These are phyloP conservation scores for Acanthis flammea DNA, from an alignment of 2,797 vertebrate species.

Conservation along the genomic window DNA sequence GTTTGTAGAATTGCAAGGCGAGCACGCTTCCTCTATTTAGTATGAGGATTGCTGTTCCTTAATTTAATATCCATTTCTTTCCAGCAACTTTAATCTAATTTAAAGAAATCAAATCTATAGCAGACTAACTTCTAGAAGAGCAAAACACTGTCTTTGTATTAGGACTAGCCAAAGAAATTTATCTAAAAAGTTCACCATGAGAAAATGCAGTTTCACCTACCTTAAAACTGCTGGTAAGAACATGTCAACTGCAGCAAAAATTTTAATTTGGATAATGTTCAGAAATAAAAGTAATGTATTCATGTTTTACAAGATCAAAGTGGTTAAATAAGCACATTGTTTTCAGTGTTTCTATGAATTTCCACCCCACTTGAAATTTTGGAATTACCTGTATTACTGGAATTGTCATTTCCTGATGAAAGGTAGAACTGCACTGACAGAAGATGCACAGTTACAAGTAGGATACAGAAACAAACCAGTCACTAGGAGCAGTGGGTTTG, in stretches of 20 bases:
- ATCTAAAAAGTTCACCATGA: neutral
- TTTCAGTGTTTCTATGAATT: neutral
- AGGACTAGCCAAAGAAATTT: neutral
- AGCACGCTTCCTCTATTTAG: neutral
- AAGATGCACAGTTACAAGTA: neutral
- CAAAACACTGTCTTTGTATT: neutral
- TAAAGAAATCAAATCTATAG: slow-evolving; percentile 3
- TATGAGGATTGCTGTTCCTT: neutral
- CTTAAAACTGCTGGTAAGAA: neutral
- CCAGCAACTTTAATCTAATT: slow-evolving; percentile 3
- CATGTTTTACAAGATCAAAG: neutral
- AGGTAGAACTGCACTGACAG: neutral
- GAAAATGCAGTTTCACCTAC: neutral
- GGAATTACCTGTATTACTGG: neutral
- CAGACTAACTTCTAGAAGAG: neutral
- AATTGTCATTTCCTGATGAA: neutral
- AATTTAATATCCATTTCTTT: slow-evolving; percentile 11
- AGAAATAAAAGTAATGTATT: neutral
- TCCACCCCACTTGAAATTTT: neutral
- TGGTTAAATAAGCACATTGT: neutral
- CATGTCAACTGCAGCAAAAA: neutral
- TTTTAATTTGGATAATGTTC: neutral
- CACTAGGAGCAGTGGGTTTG: neutral
- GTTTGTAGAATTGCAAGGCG: neutral
- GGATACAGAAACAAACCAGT: neutral